Evolutionary conservation across 2,113 vertebrate genomes (phyloP).

Genomic region (Sylvilagus bachmani): DNA sequence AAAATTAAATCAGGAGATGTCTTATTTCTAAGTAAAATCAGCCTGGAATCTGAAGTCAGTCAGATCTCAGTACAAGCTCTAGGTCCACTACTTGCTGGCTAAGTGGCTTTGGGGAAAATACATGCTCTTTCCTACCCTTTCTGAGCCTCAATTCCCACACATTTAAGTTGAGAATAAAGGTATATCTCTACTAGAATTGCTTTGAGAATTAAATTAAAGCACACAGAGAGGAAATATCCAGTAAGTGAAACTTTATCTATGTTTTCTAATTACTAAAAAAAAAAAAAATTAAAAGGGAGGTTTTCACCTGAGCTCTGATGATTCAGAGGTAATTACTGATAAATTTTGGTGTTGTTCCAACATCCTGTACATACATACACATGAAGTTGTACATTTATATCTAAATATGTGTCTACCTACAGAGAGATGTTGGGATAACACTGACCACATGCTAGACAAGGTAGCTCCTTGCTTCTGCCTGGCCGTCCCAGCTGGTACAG

Average conservation of each 20-base stretch:
- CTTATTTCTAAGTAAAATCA: constrained; percentile 2
- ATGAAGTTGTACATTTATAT: background rate
- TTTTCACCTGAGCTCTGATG: background rate
- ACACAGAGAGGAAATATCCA: background rate
- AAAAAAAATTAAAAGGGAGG: background rate
- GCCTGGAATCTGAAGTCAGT: background rate
- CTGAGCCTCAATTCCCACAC: background rate
- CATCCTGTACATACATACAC: background rate
- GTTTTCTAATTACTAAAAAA: constrained; percentile 17
- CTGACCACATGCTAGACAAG: no score
- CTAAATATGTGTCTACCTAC: background rate
- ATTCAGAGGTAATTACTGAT: background rate
- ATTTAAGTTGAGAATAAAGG: background rate
- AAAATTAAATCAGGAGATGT: background rate
- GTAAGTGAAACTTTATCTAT: background rate
- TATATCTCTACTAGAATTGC: no score
- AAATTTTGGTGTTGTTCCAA: background rate
- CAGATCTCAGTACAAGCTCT: background rate
- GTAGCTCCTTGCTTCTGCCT: no score
- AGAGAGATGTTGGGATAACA: no score
- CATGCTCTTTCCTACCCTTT: background rate
- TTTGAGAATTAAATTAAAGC: no score
- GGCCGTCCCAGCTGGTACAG: no score
- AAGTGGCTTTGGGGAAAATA: background rate
- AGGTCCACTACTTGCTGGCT: background rate